Base-by-base conservation (phyloP, 2,113 vertebrate genomes). In the Phycodurus eques region DNA sequence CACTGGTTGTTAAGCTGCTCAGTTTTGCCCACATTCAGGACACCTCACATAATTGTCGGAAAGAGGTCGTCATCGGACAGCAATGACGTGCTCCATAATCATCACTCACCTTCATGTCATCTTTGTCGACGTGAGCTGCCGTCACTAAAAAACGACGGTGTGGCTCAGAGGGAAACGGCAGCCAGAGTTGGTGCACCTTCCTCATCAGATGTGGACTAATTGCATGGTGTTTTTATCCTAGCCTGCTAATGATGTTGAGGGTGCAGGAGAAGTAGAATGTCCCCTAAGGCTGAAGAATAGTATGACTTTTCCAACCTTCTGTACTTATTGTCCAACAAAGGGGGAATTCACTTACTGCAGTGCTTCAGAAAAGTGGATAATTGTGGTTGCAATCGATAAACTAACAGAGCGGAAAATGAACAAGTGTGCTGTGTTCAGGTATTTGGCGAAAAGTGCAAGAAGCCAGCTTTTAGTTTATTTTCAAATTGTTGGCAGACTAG, bases 291-390 rank as follows among this genome's bases (percentile, higher is more conserved):
- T 90, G 88, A 91, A 76, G 81, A 77, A 90, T 91, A 81, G 86
- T 79, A 80, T 87, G 85, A 90, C 87, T 89, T 88, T 87, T 87
- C 87, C 88, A 88, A 87, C 86, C 90, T 81, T 90, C 90, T 92
- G 93, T 94, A 93, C 89, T 93, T 94, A 93, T 93, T 94, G 92
- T 92, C 92, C 92, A 93, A 91, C 92, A 93, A 92, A 92, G 85
- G 87, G 87, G 92, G 90, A 89, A 90, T 91, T 91, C 90, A 89
- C 91, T 92, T 92, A 93, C 92, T 92, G 88, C 90, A 89, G 89
- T 84, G 88, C 86, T 90, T 89, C 88, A 91, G 89, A 92, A 93
- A 93, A 93, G 92, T 92, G 89, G 89, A 91, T 93, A 93, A 94
- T 93, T 93, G 92, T 91, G 86, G 87, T 80, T 56, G 70, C 86